Evolutionary conservation across 2,888 invertebrate genomes (phyloP).

Genomic region (Megalurothrips usitatus): DNA sequence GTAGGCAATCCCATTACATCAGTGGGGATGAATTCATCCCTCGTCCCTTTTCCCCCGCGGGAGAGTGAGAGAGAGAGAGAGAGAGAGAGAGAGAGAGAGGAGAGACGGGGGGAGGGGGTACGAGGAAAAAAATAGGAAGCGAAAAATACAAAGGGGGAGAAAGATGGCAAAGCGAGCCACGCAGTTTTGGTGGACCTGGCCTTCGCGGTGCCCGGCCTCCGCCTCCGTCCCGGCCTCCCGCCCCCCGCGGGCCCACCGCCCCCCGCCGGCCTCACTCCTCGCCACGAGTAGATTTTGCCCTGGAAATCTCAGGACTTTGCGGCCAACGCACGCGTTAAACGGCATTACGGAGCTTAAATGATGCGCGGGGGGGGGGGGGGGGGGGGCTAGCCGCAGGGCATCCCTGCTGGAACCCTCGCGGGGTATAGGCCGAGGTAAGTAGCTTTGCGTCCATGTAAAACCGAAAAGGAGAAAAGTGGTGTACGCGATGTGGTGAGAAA

Average conservation of each 20-base stretch:
- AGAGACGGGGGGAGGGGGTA: neutral
- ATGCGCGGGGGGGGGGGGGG: neutral
- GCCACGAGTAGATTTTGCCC: neutral
- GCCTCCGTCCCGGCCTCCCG: too few relatives aligned
- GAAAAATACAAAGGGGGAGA: neutral
- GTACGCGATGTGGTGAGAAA: neutral
- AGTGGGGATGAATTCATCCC: constrained; percentile 19
- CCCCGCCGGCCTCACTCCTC: neutral
- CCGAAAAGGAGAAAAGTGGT: neutral
- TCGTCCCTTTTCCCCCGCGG: neutral
- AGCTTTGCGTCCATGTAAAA: neutral
- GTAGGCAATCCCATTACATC: constrained; percentile 19
- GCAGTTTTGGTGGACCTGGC: too few relatives aligned
- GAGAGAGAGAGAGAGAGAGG: neutral
- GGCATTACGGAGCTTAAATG: constrained; percentile 4
- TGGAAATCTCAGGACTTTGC: neutral
- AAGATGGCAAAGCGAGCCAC: neutral
- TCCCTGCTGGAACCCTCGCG: too few relatives aligned
- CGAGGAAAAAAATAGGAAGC: neutral
- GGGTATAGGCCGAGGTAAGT: neutral
- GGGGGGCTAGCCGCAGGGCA: too few relatives aligned
- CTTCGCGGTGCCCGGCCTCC: too few relatives aligned
- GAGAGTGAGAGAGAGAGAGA: neutral
- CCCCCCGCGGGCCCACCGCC: too few relatives aligned
- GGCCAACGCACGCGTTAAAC: neutral